Evolutionary conservation across 2,888 invertebrate species (phyloP).

Genomic region (Nipponacmea schrenckii): DNA sequence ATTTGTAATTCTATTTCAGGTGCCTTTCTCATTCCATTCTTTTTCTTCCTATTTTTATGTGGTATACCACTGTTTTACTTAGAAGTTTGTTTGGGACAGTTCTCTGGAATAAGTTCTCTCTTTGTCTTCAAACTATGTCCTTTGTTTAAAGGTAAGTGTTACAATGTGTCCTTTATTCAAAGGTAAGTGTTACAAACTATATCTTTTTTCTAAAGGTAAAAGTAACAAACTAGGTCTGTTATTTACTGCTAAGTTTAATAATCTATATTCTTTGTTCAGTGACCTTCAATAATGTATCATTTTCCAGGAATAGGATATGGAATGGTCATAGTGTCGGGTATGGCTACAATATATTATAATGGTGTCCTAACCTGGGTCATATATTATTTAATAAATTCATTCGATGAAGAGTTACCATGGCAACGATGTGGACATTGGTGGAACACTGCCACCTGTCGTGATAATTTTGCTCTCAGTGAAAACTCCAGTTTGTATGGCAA

Average conservation of each 20-base stretch:
- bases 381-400: slow-evolving; percentile 47
- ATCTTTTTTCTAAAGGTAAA: too few relatives aligned
- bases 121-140: slow-evolving; percentile 74
- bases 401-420: slow-evolving; percentile 44
- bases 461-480: slow-evolving; percentile 14
- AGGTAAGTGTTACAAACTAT: too few relatives aligned
- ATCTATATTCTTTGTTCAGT: too few relatives aligned
- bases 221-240: too few relatives aligned
- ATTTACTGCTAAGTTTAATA: too few relatives aligned
- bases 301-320: slow-evolving; percentile 48
- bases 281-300: too few relatives aligned
- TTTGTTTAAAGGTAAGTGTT: slow-evolving; percentile 71
- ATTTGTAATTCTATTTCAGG: slow-evolving; percentile 68
- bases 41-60: slow-evolving; percentile 72
- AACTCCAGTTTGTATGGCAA: slow-evolving; percentile 2
- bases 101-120: slow-evolving; percentile 72
- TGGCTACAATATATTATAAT: slow-evolving; percentile 51
- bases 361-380: slow-evolving; percentile 50
- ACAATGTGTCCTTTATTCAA: too few relatives aligned
- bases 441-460: slow-evolving; percentile 43
- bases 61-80: slow-evolving; percentile 75
- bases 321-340: slow-evolving; percentile 48
- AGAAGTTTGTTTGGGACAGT: slow-evolving; percentile 75
- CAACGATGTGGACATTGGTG: slow-evolving; percentile 41
- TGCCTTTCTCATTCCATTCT: slow-evolving; percentile 76